phyloP scores from a whole-genome alignment of 2,113 vertebrate species.

The Neoarius graeffei region DNA sequence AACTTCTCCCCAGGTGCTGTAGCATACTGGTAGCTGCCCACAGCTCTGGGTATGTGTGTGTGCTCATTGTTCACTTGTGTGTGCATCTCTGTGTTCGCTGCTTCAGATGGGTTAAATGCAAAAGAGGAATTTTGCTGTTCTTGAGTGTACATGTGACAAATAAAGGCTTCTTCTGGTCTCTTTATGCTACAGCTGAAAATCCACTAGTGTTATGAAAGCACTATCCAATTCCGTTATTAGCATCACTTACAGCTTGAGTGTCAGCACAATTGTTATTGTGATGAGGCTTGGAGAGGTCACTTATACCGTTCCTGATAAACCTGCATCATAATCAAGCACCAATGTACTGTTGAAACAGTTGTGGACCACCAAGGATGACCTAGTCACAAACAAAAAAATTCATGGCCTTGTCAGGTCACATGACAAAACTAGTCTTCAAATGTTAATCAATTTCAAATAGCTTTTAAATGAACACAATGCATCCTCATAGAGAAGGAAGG shows the following conservation, averaged over 20 bases:
- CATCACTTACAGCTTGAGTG: background rate
- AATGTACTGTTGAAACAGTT: background rate
- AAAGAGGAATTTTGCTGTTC: too few species aligned
- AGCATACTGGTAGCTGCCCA: too few species aligned
- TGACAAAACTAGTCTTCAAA: conserved; percentile 21
- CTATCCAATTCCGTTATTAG: background rate
- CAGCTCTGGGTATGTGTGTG: too few species aligned
- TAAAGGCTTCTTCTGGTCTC: background rate
- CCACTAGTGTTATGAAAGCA: background rate
- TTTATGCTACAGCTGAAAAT: background rate
- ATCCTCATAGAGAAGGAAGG: background rate
- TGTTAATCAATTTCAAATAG: conserved; percentile 41
- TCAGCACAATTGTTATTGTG: conserved; percentile 5
- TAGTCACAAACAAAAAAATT: background rate
- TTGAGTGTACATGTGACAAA: too few species aligned
- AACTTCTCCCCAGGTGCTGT: too few species aligned
- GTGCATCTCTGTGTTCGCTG: too few species aligned
- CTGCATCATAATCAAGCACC: conserved; percentile 16
- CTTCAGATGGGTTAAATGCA: too few species aligned
- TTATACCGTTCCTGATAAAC: background rate
- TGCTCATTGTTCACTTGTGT: too few species aligned
- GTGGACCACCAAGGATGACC: background rate
- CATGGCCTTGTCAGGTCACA: background rate
- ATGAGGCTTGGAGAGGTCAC: background rate
- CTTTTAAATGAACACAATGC: conserved; percentile 29